Evolutionary conservation across 2,888 invertebrate genomes (phyloP), one percentile per base, ranked within the genome.

Genomic region (Agrilus mali): DNA sequence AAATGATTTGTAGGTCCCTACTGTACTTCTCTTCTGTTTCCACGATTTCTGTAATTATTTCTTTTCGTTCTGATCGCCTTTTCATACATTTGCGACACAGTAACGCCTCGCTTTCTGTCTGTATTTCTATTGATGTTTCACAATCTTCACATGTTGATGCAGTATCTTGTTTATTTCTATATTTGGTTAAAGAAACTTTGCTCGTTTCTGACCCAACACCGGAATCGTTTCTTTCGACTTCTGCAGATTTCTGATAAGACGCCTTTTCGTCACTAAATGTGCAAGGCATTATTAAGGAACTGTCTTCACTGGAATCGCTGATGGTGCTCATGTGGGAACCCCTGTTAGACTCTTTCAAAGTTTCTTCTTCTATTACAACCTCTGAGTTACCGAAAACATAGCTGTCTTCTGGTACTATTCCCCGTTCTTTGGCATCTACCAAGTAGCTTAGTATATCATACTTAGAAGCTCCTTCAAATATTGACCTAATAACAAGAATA

Each of bases 11-110:
- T 55, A 95, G 71, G 66, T 95, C 95, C 42, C 93, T 75, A 15
- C 93, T 92, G 61, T 95, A 95, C 60, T 93, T 95, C 60, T 92
- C 84, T 68, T 95, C 95, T 2, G 95, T 95, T 68, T 95, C 94
- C 4, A 93, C 87, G 48, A 95, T 90, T 72, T 95, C 95, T 4
- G 86, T 86, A 41, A 95, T 85, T 32, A 93, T 94, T 71, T 95
- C 93, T 60, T 92, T 90, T 43, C 94, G 76, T 63, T 95, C 94
- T 7, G 86, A 79, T 43, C 93, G 75, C 59, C 86, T 86, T 60
- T 90, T 87, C 45, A 81, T 75, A 64, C 95, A 95, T 63, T 90
- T 88, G 50, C 86, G 76, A 65, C 93, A 95, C 31, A 88, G 80
- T 47, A 87, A 68, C 1, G 86, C 85, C 22, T 86, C 84, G 49